These are phyloP conservation scores for Choreutis nemorana DNA, from an alignment of 2,888 invertebrate genomes.

Conservation along the genomic window DNA sequence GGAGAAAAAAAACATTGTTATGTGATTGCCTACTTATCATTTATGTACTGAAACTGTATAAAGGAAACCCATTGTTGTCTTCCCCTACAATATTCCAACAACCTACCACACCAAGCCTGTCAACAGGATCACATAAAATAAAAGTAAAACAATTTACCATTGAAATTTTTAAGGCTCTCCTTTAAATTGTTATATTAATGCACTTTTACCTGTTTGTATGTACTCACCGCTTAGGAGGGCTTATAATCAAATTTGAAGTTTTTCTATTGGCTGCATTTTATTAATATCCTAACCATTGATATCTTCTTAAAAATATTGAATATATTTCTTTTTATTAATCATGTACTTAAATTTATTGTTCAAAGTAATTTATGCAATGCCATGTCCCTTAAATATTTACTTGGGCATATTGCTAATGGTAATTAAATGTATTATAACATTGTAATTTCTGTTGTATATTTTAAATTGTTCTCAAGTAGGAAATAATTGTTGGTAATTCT, in stretches of 20 bases:
- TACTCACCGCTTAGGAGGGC: slow-evolving; percentile 43
- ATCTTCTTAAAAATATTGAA: not conserved
- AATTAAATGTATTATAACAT: slow-evolving; percentile 10
- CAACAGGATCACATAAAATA: too few species aligned
- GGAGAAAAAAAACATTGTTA: too few species aligned
- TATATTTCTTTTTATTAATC: not conserved
- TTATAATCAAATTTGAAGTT: slow-evolving; percentile 32
- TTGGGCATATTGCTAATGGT: slow-evolving; percentile 49
- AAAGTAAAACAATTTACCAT: too few species aligned
- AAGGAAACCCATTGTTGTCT: too few species aligned
- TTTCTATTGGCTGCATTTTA: slow-evolving; percentile 49
- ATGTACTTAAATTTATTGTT: not conserved
- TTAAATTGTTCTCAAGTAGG: slow-evolving; percentile 11
- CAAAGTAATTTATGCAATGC: slow-evolving; percentile 22
- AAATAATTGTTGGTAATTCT: slow-evolving; percentile 14
- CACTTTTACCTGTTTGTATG: slow-evolving; percentile 55
- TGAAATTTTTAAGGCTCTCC: slow-evolving; percentile 33
- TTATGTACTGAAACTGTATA: too few species aligned
- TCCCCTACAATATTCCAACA: too few species aligned
- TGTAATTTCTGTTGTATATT: slow-evolving; percentile 4
- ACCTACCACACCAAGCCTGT: too few species aligned
- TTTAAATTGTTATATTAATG: slow-evolving; percentile 29
- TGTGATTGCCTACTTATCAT: too few species aligned
- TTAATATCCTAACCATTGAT: slow-evolving; percentile 4
- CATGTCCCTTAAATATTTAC: slow-evolving; percentile 19